Conservation (phyloP, 2,113 vertebrate genomes). For the Eupsittula cactorum region DNA sequence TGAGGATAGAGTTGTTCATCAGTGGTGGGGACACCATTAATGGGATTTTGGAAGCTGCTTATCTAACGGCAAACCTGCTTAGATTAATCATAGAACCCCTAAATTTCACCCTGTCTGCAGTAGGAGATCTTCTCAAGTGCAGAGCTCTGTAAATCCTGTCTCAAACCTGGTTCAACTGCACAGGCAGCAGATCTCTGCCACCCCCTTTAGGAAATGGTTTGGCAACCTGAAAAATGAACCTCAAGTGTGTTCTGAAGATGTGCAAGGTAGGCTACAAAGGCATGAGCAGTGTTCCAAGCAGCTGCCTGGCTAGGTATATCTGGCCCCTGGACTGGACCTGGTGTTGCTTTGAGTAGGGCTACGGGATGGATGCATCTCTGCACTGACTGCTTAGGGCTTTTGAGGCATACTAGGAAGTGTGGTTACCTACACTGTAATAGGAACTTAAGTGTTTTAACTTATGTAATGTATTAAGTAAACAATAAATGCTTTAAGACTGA, state of each 20-base stretch:
- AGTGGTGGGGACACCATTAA: slow-evolving; percentile 85
- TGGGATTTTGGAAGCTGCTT: not conserved
- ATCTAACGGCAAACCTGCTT: not conserved
- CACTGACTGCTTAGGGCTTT: not conserved
- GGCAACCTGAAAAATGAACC: not conserved
- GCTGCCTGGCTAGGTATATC: not conserved
- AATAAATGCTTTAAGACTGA: slow-evolving; percentile 62
- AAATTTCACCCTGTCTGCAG: not conserved
- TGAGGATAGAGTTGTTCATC: slow-evolving; percentile 78
- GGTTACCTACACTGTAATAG: not conserved
- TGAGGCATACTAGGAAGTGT: not conserved
- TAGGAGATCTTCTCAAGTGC: not conserved
- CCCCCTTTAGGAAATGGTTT: not conserved
- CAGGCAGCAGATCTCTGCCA: not conserved
- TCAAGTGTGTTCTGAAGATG: fast-evolving
- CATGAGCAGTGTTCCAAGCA: not conserved
- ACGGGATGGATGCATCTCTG: not conserved
- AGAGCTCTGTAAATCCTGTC: not conserved
- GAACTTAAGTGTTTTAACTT: slow-evolving; percentile 23
- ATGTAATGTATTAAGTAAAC: slow-evolving; percentile 8
- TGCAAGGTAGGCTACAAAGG: not conserved
- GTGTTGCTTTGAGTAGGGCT: not conserved
- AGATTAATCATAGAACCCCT: not conserved
- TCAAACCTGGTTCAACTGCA: not conserved
- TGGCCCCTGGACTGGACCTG: not conserved